phyloP scores from a whole-genome alignment of 2,113 vertebrate species.

The Ophthalmolycus amberensis region DNA sequence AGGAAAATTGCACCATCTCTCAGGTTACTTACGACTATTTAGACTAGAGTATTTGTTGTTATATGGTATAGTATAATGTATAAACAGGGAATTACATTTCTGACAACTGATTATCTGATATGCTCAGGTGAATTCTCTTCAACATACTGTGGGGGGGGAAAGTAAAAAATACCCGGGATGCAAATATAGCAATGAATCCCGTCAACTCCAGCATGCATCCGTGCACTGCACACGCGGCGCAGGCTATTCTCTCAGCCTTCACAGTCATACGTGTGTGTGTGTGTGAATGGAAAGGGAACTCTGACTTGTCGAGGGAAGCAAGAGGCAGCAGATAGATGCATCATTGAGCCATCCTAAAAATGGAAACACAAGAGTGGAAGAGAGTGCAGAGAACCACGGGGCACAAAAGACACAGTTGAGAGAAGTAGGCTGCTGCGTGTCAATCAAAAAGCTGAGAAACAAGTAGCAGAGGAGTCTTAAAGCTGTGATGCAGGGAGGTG shows the following conservation, averaged over 20 bases:
- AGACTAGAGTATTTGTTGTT: neutral
- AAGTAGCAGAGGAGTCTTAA: constrained; percentile 77
- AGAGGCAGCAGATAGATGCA: constrained; percentile 61
- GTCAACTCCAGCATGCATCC: neutral
- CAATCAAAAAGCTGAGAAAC: constrained; percentile 76
- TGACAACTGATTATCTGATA: constrained; percentile 3
- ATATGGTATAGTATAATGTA: neutral
- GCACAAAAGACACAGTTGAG: constrained; percentile 72
- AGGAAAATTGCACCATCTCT: neutral
- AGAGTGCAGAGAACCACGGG: constrained; percentile 68
- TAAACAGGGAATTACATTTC: neutral
- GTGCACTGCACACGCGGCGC: constrained; percentile 1
- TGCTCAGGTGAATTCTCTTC: neutral
- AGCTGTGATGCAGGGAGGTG: constrained; percentile 77
- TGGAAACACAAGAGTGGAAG: constrained; percentile 70
- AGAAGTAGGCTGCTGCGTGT: constrained; percentile 74
- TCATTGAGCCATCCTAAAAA: constrained; percentile 73
- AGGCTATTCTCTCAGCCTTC: constrained; percentile 9
- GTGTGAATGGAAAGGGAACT: constrained; percentile 44
- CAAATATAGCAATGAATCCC: neutral
- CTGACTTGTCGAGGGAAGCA: constrained; percentile 54
- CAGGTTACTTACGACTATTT: neutral
- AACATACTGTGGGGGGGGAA: neutral
- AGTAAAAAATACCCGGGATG: neutral
- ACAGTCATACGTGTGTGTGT: constrained; percentile 11